Evolutionary conservation across 2,888 invertebrate species (phyloP).

Genomic region (Marasmarcha lunaedactyla): DNA sequence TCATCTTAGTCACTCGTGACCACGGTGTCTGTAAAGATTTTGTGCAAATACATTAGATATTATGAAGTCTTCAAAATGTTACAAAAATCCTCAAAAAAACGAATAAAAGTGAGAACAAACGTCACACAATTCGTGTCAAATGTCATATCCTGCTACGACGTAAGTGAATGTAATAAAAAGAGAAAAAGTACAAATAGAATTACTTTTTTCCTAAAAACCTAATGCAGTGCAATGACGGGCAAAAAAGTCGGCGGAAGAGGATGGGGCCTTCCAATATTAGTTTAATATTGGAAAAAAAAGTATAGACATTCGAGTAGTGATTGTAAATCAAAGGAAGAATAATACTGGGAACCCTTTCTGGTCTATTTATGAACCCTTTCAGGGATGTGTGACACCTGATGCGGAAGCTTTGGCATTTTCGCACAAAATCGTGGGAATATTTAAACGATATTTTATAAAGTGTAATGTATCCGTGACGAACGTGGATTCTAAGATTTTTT

Average conservation of each 20-base stretch:
- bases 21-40: no score
- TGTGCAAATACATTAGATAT: no score
- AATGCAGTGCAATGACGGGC: conserved; percentile 40
- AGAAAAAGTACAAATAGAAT: conserved; percentile 49
- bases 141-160: neutral
- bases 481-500: no score
- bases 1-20: no score
- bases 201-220: conserved; percentile 40
- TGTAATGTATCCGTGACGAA: no score
- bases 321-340: conserved; percentile 60
- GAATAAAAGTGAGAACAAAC: neutral
- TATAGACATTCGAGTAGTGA: conserved; percentile 50
- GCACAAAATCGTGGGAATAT: conserved; percentile 54
- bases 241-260: conserved; percentile 65
- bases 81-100: neutral
- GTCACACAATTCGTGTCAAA: neutral
- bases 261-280: conserved; percentile 69
- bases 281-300: conserved; percentile 67
- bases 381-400: conserved; percentile 49
- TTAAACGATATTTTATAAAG: conserved; percentile 11
- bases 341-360: conserved; percentile 56
- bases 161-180: conserved; percentile 19
- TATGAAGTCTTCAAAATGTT: neutral
- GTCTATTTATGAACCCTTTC: conserved; percentile 55
- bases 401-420: conserved; percentile 53